Base-by-base conservation (phyloP, 2,113 vertebrate species). In the Ophthalmolycus amberensis region DNA sequence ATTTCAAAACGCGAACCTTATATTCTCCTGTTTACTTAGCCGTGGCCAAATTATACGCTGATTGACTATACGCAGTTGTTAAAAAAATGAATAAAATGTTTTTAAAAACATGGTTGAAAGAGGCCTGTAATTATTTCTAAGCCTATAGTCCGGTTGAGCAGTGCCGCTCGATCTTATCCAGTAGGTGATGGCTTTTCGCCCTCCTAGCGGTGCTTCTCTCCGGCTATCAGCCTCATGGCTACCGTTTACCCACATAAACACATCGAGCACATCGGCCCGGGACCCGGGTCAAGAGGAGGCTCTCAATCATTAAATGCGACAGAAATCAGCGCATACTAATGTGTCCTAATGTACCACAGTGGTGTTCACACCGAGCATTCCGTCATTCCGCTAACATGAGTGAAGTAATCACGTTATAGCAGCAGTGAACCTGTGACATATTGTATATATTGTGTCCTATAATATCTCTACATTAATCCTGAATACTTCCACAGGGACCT, bases 401-500 rank as follows among this genome's bases (percentile, higher is more conserved):
- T 46, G 5, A 18, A 16, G 14, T 67, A 15, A 15, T 25, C n/a
- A 11, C 54, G 54, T n/a, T 9, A 9, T 40, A 40, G 6, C 9
- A 27, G 27, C 20, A 16, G 38, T 32, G 10, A 66, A n/a, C 15
- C 5, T 14, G 5, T 34, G 34, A 34, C 34, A 34, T 34, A 34
- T 32, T 34, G 6, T 37, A 2, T 37, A 2, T 25, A n/a, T 15
- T 71, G 20, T 29, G 37, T 29, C n/a, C 0, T n/a, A 25, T 74
- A 37, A 64, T 32, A 7, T 37, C 54, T 22, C 14, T 8, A 0
- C 32, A 6, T 59, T 59, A 27, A 59, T 59, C 29, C 29, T 1
- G 8, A 18, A 62, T 25, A 22, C 71, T 52, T 71, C 63, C n/a
- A 10, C 77, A 77, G 85, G 38, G 7, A 72, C 20, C 37, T 15